phyloP scores from a whole-genome alignment of 2,797 vertebrate species.

The Esox lucius region DNA sequence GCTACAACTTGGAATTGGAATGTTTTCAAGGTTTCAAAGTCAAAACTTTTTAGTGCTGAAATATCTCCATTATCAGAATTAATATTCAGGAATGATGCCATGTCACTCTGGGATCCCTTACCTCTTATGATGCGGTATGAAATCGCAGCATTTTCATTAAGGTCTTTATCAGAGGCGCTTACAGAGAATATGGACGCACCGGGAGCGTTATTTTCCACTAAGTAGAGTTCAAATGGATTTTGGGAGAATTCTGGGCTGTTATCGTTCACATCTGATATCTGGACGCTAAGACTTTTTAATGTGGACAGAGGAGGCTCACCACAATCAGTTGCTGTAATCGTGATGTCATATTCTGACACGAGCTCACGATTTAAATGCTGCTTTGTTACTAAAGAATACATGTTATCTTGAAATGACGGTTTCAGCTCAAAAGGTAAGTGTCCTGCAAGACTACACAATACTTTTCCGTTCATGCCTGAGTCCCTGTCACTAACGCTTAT shows the following conservation, averaged over 20 bases:
- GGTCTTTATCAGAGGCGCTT: slow-evolving; percentile 51
- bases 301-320: slow-evolving; percentile 61
- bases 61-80: slow-evolving; percentile 52
- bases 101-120: slow-evolving; percentile 5
- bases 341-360: slow-evolving; percentile 63
- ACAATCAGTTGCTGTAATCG: slow-evolving; percentile 66
- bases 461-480: slow-evolving; percentile 68
- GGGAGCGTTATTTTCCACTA: slow-evolving; percentile 69
- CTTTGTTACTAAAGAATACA: slow-evolving; percentile 71
- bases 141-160: slow-evolving; percentile 47
- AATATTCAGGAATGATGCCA: slow-evolving; percentile 48
- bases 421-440: slow-evolving; percentile 69
- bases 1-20: slow-evolving; percentile 49
- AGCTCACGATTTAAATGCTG: slow-evolving; percentile 64
- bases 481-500: slow-evolving; percentile 71
- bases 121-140: slow-evolving; percentile 40
- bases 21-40: slow-evolving; percentile 51
- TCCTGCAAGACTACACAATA: slow-evolving; percentile 57
- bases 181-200: slow-evolving; percentile 55
- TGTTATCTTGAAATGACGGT: slow-evolving; percentile 66
- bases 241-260: slow-evolving; percentile 64
- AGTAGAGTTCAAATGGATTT: slow-evolving; percentile 63
- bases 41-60: slow-evolving; percentile 53
- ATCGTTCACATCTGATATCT: slow-evolving; percentile 73
- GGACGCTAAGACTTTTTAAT: slow-evolving; percentile 53